Base-by-base conservation (phyloP, 2,113 vertebrate species). In the Ptilorrhoa leucosticta region DNA sequence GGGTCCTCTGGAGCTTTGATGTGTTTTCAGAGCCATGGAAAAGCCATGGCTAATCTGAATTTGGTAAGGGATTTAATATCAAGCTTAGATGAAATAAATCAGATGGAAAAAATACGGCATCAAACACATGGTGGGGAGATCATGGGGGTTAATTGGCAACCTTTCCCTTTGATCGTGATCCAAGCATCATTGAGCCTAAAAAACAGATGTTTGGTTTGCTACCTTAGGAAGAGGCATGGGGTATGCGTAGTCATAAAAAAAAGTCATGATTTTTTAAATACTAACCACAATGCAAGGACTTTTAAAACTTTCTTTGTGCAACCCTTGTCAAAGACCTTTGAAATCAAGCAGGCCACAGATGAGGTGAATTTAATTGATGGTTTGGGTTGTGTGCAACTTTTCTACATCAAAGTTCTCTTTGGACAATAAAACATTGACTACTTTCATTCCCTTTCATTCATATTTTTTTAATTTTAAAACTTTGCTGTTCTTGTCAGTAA, bases 91-190 rank as follows among this genome's bases (percentile, higher is more conserved):
- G 56, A 95, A 96, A 90, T 83, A 94, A 94, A 89, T 95, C 60
- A 93, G 84, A 95, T 92, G 47, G 68, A 90, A 97, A 94, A 96
- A 94, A 83, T 39, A 58, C 56, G 60, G 64, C 85, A 93, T 96
- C 90, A 89, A 94, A 88, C 16, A 7, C 75, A 75, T 51, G 71
- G 75, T 73, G 11, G 28, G 75, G 92, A 86, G 33, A 95, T 80
- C 88, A 48, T 11, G 35, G 71, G 78, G 71, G 92, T 93, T 97
- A 96, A 97, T 94, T 96, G 88, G 92, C 68, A 95, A 78, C 47
- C 78, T 89, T 96, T 96, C 37, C 83, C 64, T 96, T 96, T 97
- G 95, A 96, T 97, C 93, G 0, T 47, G 54, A 54, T 88, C 93
- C 93, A 93, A 91, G 83, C 51, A 68, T 35, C 48, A 37, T 7